Percentiles rank a stretch among this genome's conserved stretches.
Conservation (phyloP, 1,140 invertebrate genomes). For the Papilio glaucus region DNA sequence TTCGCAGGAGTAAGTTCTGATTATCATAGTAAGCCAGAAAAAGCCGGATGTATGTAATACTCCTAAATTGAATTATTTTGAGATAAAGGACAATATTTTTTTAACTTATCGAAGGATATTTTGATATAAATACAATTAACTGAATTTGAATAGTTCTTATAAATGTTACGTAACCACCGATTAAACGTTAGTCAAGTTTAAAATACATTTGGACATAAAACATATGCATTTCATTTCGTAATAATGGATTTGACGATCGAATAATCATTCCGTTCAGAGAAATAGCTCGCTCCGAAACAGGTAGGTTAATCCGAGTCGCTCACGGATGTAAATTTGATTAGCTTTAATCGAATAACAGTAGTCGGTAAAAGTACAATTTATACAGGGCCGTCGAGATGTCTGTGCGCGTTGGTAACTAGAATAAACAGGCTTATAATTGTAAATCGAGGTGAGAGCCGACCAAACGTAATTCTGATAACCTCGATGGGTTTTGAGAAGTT, state of each 20-base stretch:
- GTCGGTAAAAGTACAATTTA: conserved; percentile 42
- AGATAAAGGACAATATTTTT: too few species aligned
- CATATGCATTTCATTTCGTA: conserved; percentile 7
- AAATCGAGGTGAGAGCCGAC: conserved; percentile 27
- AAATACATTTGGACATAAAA: not conserved
- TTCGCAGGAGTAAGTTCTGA: too few species aligned
- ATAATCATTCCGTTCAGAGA: conserved; percentile 27
- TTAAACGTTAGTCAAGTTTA: not conserved
- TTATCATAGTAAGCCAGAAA: too few species aligned
- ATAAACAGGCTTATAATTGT: conserved; percentile 35
- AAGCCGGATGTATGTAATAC: too few species aligned
- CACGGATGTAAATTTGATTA: conserved; percentile 54
- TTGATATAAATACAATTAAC: too few species aligned
- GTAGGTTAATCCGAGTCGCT: conserved; percentile 44
- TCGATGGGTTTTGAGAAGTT: conserved; percentile 31
- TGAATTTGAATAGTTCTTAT: too few species aligned
- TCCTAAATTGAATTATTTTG: too few species aligned
- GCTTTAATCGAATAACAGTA: conserved; percentile 53
- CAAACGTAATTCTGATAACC: conserved; percentile 32
- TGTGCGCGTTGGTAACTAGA: conserved; percentile 31
- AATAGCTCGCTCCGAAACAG: conserved; percentile 38
- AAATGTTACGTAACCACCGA: too few species aligned
- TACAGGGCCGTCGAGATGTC: conserved; percentile 30
- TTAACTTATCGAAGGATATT: too few species aligned
- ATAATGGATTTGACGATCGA: conserved; percentile 26